phyloP scores from a whole-genome alignment of 1,140 invertebrate genomes.

The Mesaphorura yosii region DNA sequence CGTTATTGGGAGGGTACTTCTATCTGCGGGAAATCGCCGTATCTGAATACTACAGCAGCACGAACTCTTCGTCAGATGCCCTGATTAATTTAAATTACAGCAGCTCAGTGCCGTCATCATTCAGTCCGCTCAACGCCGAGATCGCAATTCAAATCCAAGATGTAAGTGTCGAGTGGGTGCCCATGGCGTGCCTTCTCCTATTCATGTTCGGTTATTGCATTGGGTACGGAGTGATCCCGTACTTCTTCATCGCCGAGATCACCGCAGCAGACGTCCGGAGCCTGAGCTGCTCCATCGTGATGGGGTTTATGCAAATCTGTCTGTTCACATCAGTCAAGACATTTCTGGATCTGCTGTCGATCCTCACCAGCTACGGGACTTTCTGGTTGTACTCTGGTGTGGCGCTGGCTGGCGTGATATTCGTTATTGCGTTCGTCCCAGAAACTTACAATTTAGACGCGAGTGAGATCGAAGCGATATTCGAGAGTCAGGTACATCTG shows the following conservation, averaged over 20 bases:
- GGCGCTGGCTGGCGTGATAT: constrained; percentile 53
- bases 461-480: constrained; percentile 29
- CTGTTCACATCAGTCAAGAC: constrained; percentile 61
- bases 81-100: neutral
- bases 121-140: neutral
- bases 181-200: constrained; percentile 28
- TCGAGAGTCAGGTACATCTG: too few species aligned
- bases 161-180: constrained; percentile 30
- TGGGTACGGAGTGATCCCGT: constrained; percentile 36
- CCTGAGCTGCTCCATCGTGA: constrained; percentile 15
- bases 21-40: constrained; percentile 25
- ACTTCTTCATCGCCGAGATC: constrained; percentile 24
- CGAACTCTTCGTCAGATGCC: constrained; percentile 6
- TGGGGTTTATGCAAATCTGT: constrained; percentile 50
- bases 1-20: constrained; percentile 31
- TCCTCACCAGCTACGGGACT: constrained; percentile 47
- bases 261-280: constrained; percentile 17
- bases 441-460: constrained; percentile 47
- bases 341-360: constrained; percentile 48
- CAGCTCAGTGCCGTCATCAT: neutral
- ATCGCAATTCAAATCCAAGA: constrained; percentile 1
- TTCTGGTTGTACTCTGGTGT: constrained; percentile 60
- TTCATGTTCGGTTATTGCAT: constrained; percentile 29
- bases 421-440: constrained; percentile 55
- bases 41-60: too few species aligned